Percentiles rank a stretch among this genome's conserved stretches.
phyloP scores from a whole-genome alignment of 2,113 vertebrate genomes.

The Neogobius melanostomus region DNA sequence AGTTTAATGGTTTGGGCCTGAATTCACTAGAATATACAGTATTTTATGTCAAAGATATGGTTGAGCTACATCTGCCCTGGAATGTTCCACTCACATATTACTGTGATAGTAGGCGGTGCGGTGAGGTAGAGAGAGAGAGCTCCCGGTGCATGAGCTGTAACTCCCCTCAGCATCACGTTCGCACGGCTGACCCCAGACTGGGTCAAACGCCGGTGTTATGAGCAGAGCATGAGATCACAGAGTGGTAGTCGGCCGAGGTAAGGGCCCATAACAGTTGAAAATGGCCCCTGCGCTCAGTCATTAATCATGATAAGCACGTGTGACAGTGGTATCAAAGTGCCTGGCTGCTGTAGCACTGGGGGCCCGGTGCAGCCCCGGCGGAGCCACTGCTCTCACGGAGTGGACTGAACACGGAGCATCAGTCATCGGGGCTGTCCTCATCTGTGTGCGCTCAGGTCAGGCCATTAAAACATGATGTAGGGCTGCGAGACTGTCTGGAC shows the following conservation, averaged over 20 bases:
- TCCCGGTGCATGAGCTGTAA: background rate
- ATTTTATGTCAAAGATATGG: too few species aligned
- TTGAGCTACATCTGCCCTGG: too few species aligned
- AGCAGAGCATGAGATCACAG: slow-evolving; percentile 1
- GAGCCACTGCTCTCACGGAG: background rate
- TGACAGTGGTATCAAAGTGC: slow-evolving; percentile 3
- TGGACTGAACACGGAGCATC: background rate
- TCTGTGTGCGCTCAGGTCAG: background rate
- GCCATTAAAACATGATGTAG: background rate
- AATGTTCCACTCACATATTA: too few species aligned
- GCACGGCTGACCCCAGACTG: background rate
- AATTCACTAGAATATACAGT: too few species aligned
- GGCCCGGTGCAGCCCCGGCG: too few species aligned
- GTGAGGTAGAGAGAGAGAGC: background rate
- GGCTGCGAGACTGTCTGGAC: background rate
- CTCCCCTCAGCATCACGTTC: background rate
- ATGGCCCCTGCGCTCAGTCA: background rate
- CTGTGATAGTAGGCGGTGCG: too few species aligned
- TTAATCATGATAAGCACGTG: slow-evolving; percentile 7
- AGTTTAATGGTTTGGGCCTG: too few species aligned
- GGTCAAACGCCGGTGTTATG: background rate
- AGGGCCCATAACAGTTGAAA: background rate
- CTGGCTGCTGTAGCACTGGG: background rate
- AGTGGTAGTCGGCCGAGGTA: background rate
- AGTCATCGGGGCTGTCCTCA: background rate